These are phyloP conservation scores for Ephestia elutella DNA, from an alignment of 1,140 invertebrate genomes.

Conservation along the genomic window DNA sequence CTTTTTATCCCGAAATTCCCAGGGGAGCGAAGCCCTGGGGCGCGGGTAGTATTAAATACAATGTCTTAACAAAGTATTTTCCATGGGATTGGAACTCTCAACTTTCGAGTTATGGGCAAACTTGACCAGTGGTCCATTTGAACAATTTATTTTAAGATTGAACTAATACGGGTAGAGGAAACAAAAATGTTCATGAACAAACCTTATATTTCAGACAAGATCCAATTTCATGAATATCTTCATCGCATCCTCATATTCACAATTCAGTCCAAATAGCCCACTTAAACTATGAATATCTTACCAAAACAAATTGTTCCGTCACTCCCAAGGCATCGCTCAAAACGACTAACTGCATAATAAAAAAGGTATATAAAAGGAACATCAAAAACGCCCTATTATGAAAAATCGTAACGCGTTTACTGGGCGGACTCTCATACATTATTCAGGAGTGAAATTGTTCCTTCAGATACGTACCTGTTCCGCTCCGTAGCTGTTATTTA, in stretches of 20 bases:
- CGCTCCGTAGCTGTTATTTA: constrained; percentile 35
- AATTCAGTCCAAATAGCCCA: constrained; percentile 3
- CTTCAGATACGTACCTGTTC: constrained; percentile 39
- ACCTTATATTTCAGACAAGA: background rate
- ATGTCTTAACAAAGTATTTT: too few species aligned
- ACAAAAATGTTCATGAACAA: background rate
- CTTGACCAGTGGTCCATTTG: too few species aligned
- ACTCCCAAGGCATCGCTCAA: constrained; percentile 15
- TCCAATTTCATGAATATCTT: background rate
- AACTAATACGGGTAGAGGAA: too few species aligned
- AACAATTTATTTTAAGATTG: too few species aligned
- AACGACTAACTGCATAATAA: constrained; percentile 47
- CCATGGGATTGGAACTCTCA: too few species aligned
- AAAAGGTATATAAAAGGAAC: constrained; percentile 34
- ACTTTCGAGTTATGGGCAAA: too few species aligned
- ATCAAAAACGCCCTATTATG: constrained; percentile 64
- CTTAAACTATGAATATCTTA: constrained; percentile 9
- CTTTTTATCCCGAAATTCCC: too few species aligned
- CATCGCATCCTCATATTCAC: background rate
- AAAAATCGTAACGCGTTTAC: constrained; percentile 70
- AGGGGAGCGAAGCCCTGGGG: too few species aligned
- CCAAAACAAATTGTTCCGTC: constrained; percentile 15
- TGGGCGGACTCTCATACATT: constrained; percentile 58
- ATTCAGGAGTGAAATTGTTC: constrained; percentile 63
- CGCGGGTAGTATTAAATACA: too few species aligned